phyloP scores from a whole-genome alignment of 1,140 invertebrate species.

The Lucilia sericata region DNA sequence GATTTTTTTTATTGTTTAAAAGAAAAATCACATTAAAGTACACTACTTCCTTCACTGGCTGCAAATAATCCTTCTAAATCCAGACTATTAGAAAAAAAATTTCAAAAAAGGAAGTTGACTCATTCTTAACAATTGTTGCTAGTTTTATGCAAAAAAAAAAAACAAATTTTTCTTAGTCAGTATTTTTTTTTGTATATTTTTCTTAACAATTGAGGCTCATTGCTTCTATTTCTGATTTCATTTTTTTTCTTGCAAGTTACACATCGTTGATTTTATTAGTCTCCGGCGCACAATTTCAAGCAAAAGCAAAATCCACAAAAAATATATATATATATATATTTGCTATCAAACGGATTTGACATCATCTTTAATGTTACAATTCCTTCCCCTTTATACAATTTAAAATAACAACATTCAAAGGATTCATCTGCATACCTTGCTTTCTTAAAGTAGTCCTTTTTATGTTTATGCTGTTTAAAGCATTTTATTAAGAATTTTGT shows the following conservation, averaged over 20 bases:
- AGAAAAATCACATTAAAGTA: constrained; percentile 32
- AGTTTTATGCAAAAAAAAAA: constrained; percentile 23
- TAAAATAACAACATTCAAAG: background rate
- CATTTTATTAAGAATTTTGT: background rate
- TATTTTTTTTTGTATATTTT: background rate
- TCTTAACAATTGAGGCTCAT: constrained; percentile 25
- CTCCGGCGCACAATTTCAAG: constrained; percentile 67
- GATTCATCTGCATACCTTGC: background rate
- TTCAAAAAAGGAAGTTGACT: constrained; percentile 40
- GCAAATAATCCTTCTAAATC: background rate
- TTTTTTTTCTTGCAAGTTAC: constrained; percentile 62
- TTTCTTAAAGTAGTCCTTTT: background rate
- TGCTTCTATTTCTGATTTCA: constrained; percentile 35
- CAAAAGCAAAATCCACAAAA: background rate
- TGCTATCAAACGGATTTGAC: constrained; percentile 49
- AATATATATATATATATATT: constrained; percentile 55
- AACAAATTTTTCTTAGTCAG: background rate
- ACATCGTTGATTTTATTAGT: constrained; percentile 68
- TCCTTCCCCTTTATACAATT: background rate
- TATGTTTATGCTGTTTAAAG: background rate
- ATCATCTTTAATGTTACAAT: constrained; percentile 34
- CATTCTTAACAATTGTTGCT: constrained; percentile 19
- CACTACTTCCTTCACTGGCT: constrained; percentile 19
- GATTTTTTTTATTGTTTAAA: background rate
- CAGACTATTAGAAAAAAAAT: background rate